Percentiles rank a stretch among this genome's conserved stretches.
Conservation (phyloP, 1,140 invertebrate species). For the Leptinotarsa lineolata region DNA sequence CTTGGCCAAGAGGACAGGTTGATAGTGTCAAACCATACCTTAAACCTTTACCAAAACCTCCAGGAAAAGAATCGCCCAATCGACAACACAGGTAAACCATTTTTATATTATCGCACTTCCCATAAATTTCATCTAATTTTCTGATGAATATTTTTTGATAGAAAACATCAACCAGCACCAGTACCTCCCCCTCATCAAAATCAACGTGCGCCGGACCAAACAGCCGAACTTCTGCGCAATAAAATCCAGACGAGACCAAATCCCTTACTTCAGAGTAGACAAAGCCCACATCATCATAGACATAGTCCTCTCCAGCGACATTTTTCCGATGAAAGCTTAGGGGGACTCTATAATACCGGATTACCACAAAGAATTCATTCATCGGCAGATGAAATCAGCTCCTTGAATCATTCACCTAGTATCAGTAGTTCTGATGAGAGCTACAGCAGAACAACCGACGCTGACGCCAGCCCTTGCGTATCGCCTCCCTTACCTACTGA, state of each 20-base stretch:
- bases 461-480: conserved; percentile 66
- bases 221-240: conserved; percentile 43
- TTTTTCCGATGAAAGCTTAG: conserved; percentile 68
- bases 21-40: conserved; percentile 58
- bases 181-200: conserved; percentile 44
- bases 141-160: neutral
- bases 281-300: conserved; percentile 45
- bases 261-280: conserved; percentile 50
- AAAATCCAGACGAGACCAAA: conserved; percentile 51
- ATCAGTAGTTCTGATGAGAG: conserved; percentile 81
- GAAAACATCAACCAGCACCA: conserved; percentile 32
- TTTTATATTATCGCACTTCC: neutral
- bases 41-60: conserved; percentile 65
- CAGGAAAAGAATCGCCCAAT: conserved; percentile 53
- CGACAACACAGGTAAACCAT: conserved; percentile 42
- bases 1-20: conserved; percentile 61
- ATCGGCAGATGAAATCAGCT: conserved; percentile 79
- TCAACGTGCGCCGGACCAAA: conserved; percentile 44
- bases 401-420: conserved; percentile 75
- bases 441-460: conserved; percentile 75
- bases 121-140: neutral
- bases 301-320: conserved; percentile 60
- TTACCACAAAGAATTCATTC: conserved; percentile 66
- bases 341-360: conserved; percentile 54
- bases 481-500: conserved; percentile 61